Percentiles rank a stretch among this genome's conserved stretches.
These are phyloP conservation scores for Rhodinocichla rosea DNA, from an alignment of 2,113 vertebrate species.

Conservation along the genomic window DNA sequence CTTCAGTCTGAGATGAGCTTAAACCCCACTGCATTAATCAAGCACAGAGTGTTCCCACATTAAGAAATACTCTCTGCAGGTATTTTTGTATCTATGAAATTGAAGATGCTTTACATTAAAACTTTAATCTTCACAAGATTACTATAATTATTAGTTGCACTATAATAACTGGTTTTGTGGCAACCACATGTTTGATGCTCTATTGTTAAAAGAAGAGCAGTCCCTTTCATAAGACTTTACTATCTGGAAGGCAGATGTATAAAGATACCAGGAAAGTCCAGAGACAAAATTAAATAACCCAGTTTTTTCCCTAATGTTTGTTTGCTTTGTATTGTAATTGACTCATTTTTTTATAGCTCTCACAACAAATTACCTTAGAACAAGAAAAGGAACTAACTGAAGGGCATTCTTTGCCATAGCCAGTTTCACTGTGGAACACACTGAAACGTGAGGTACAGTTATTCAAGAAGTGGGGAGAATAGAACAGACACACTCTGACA, in stretches of 20 bases:
- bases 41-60: neutral
- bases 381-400: neutral
- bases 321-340: neutral
- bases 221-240: slow-evolving; percentile 17
- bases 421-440: neutral
- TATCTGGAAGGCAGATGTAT: slow-evolving; percentile 41
- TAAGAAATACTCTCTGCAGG: slow-evolving; percentile 32
- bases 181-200: slow-evolving; percentile 35
- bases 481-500: neutral
- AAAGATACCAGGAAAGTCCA: slow-evolving; percentile 16
- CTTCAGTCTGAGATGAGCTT: neutral
- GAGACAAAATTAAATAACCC: slow-evolving; percentile 10
- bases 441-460: neutral
- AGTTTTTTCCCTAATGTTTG: neutral
- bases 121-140: slow-evolving; percentile 52
- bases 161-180: slow-evolving; percentile 40
- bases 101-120: slow-evolving; percentile 37
- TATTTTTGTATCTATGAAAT: slow-evolving; percentile 32
- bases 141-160: slow-evolving; percentile 44
- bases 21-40: neutral
- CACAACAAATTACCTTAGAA: neutral
- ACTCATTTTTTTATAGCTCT: neutral
- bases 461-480: neutral
- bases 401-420: neutral
- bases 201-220: slow-evolving; percentile 13